Base-by-base conservation (phyloP, 2,797 vertebrate species). In the Champsocephalus gunnari region DNA sequence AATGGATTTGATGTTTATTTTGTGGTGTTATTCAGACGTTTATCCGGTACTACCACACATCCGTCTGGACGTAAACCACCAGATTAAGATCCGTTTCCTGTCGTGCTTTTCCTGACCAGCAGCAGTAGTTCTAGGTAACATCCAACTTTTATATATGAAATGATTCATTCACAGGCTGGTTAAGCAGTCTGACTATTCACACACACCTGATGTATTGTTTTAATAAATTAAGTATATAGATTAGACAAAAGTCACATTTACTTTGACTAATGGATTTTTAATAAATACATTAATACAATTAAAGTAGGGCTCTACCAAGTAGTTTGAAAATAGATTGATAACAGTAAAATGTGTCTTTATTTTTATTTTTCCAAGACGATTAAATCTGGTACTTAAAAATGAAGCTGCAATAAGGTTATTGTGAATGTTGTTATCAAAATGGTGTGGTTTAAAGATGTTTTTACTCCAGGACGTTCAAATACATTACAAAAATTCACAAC, bases 101-200 rank as follows among this genome's bases (percentile, higher is more conserved):
- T 45, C 54, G 3, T 14, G 5, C 28, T 17, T 38, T 38, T 38
- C 34, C n/a, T 17, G 34, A n/a, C 54, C 45, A 53, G 24, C 56
- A 44, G 55, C 53, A 54, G 45, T 7, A 54, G 49, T 28, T 28
- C 50, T 10, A 28, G 21, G 17, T 32, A 45, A 13, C 5, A 16
- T 47, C 55, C 28, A 67, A n/a, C 24, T 58, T 19, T 66, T 41
- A 43, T 17, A 21, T 34, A 66, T 47, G 10, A 14, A 58, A 44
- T 14, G 1, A 55, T 65, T 73, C 34, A 62, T 38, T 38, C 34
- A 38, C 34, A 38, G 34, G 34, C 34, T 9, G 34, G 34, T 38
- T 7, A 38, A 28, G 32, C 17, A n/a, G 17, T 51, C 24, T 5
- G 45, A 58, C 21, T 17, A 17, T 0, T 41, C 12, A 60, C 17